Conservation (phyloP, 2,797 vertebrate genomes). For the Crocodylus rhombifer region DNA sequence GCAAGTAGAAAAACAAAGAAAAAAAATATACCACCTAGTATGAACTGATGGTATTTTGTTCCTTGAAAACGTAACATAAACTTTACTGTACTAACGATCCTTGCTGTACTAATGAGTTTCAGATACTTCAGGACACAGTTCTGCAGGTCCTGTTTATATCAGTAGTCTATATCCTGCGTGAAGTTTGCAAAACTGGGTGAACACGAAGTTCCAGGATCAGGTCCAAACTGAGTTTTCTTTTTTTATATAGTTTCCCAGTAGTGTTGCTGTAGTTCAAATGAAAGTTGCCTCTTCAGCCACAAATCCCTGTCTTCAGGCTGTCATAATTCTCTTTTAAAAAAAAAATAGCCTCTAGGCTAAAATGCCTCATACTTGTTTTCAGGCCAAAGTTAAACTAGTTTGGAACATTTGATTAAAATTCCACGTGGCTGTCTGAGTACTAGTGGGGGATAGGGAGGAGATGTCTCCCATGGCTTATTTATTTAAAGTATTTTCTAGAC, state of each 20-base stretch:
- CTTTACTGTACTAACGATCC: neutral
- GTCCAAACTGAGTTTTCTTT: neutral
- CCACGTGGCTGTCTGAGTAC: neutral
- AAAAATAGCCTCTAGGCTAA: constrained; percentile 13
- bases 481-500: neutral
- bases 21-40: accelerated
- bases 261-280: constrained; percentile 30
- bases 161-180: neutral
- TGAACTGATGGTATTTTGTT: accelerated
- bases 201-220: neutral
- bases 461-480: neutral
- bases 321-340: constrained; percentile 2
- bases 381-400: constrained; percentile 70
- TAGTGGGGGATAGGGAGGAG: neutral
- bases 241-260: neutral
- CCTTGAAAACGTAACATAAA: neutral
- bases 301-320: neutral
- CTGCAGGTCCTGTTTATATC: accelerated
- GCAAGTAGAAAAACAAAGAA: neutral
- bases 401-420: constrained; percentile 61
- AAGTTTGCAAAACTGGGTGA: neutral
- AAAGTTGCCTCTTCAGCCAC: neutral
- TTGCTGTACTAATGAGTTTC: neutral
- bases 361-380: constrained; percentile 51
- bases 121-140: neutral